phyloP scores from a whole-genome alignment of 2,113 vertebrate genomes.

The Capreolus pygargus region DNA sequence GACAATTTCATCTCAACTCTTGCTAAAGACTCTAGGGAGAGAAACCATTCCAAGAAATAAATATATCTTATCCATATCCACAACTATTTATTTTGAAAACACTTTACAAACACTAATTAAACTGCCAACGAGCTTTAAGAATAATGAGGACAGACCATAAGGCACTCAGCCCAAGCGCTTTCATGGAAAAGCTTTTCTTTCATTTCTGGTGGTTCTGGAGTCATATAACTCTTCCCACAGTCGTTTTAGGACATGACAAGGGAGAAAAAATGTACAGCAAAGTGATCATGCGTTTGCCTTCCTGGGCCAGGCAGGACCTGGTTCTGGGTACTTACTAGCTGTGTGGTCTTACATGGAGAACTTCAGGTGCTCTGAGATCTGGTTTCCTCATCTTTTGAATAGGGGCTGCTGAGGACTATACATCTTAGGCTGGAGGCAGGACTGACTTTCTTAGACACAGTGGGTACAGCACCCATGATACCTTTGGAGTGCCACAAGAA shows the following conservation, averaged over 20 bases:
- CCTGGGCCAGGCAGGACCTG: no score
- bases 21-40: not conserved
- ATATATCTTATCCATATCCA: not conserved
- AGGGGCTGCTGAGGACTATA: not conserved
- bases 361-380: not conserved
- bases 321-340: not conserved
- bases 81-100: constrained; percentile 27
- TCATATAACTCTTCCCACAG: not conserved
- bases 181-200: not conserved
- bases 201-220: not conserved
- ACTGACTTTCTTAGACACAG: not conserved
- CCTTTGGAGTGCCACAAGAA: not conserved
- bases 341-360: not conserved
- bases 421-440: not conserved
- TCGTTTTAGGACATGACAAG: not conserved
- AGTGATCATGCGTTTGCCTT: not conserved
- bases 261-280: not conserved
- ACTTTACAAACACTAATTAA: constrained; percentile 40
- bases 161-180: not conserved
- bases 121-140: constrained; percentile 1
- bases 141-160: not conserved
- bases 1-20: not conserved
- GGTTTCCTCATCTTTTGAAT: not conserved
- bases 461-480: accelerated
- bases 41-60: not conserved